Percentiles rank a stretch among this genome's conserved stretches.
Evolutionary conservation across 2,797 vertebrate species (phyloP).

Genomic region (Ctenochaetus hawaiiensis): DNA sequence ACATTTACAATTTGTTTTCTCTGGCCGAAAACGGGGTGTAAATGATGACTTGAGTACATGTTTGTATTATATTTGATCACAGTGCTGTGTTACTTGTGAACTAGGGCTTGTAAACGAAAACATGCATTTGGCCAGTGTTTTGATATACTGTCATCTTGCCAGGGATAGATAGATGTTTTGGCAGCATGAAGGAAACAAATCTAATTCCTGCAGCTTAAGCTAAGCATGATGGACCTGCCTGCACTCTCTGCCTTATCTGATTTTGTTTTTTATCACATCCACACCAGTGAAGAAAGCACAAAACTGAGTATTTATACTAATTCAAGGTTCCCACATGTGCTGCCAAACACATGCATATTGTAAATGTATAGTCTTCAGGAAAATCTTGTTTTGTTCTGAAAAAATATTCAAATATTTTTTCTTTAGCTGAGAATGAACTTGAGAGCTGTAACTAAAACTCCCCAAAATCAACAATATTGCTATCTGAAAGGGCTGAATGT

Average conservation of each 20-base stretch:
- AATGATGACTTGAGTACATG: conserved; percentile 9
- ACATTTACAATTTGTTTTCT: background rate
- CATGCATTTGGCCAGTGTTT: conserved; percentile 1
- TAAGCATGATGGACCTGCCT: conserved; percentile 20
- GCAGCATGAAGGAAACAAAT: background rate
- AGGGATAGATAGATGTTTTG: conserved; percentile 12
- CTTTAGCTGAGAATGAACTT: too few relatives aligned
- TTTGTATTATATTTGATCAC: conserved; percentile 15
- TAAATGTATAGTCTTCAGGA: too few relatives aligned
- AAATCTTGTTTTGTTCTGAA: too few relatives aligned
- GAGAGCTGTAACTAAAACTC: too few relatives aligned
- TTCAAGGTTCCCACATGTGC: too few relatives aligned
- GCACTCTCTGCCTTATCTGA: conserved; percentile 3
- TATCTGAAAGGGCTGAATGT: too few relatives aligned
- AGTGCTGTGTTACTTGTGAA: background rate
- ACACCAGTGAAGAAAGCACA: conserved; percentile 24
- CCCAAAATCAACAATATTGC: too few relatives aligned
- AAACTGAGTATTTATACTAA: conserved; percentile 1
- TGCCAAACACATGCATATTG: too few relatives aligned
- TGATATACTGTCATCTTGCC: conserved; percentile 12
- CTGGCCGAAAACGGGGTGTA: background rate
- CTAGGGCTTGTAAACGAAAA: conserved; percentile 14
- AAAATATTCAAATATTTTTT: too few relatives aligned
- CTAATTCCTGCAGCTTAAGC: conserved; percentile 11
- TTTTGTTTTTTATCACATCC: conserved; percentile 8